A percentile compares a stretch with the other conserved stretches of the same genome.
These are phyloP conservation scores for Cyphomyrmex costatus DNA, from an alignment of 1,140 invertebrate species.

Conservation along the genomic window DNA sequence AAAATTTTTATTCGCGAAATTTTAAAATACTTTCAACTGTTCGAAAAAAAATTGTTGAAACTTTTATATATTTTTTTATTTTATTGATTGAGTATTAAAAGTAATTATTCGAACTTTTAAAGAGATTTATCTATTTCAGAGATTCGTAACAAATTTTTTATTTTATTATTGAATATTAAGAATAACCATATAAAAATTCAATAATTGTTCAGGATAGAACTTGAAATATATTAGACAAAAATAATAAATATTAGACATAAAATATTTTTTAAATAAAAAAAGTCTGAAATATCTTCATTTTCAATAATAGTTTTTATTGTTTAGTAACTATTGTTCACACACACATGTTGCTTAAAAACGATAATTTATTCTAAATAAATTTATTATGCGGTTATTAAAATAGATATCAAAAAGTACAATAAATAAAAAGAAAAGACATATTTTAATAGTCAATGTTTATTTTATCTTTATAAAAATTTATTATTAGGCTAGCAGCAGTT, in stretches of 20 bases:
- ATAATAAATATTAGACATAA: no score
- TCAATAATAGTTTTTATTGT: not conserved
- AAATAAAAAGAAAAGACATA: not conserved
- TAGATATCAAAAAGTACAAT: not conserved
- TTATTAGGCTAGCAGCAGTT: not conserved
- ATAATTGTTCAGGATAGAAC: not conserved
- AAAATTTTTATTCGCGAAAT: not conserved
- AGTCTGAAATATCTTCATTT: not conserved
- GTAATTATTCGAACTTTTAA: not conserved
- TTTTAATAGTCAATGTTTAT: not conserved
- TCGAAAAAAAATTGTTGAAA: not conserved
- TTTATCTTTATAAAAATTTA: constrained; percentile 23
- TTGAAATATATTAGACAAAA: not conserved
- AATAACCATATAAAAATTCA: no score
- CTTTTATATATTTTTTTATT: not conserved
- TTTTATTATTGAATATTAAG: not conserved
- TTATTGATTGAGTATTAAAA: not conserved
- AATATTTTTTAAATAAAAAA: no score
- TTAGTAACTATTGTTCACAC: no score
- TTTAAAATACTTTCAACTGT: not conserved
- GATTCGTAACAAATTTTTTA: not conserved
- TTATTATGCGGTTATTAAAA: not conserved
- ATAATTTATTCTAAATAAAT: not conserved
- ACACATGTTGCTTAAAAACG: not conserved
- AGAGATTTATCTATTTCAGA: not conserved